A percentile compares a stretch with the other conserved stretches of the same genome.
These are phyloP conservation scores for Zaprionus capensis DNA, from an alignment of 1,140 invertebrate species.

Conservation along the genomic window DNA sequence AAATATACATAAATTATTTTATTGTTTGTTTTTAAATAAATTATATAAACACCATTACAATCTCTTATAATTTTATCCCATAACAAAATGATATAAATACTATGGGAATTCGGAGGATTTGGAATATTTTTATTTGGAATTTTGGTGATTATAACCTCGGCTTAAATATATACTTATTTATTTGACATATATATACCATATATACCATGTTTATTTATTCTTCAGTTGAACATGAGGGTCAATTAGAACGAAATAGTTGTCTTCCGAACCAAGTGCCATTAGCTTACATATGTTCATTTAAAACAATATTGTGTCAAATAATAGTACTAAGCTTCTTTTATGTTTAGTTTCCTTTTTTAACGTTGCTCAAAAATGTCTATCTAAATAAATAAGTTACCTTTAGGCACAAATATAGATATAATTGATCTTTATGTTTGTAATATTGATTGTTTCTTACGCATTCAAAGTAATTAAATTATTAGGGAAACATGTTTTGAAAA, in stretches of 20 bases:
- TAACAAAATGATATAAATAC: neutral
- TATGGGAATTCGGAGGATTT: neutral
- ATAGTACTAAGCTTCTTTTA: neutral
- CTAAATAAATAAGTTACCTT: neutral
- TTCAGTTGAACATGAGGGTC: neutral
- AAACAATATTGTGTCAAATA: neutral
- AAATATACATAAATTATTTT: neutral
- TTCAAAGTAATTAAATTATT: neutral
- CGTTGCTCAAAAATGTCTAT: neutral
- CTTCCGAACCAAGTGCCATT: slow-evolving; percentile 2
- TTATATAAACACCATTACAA: neutral
- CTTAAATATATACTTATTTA: neutral
- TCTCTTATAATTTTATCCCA: neutral
- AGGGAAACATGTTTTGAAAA: no score
- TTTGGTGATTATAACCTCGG: neutral
- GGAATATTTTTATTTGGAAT: neutral
- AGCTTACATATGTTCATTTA: neutral
- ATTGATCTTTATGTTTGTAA: neutral
- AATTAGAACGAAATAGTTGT: neutral
- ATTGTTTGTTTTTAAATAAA: slow-evolving; percentile 4
- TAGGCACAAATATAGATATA: no score
- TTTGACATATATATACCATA: no score
- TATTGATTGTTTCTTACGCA: neutral
- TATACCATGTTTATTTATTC: neutral
- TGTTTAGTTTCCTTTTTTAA: neutral